Evolutionary conservation across 2,888 invertebrate genomes (phyloP), one percentile per base, ranked within the genome.

Genomic region (Acleris literana): DNA sequence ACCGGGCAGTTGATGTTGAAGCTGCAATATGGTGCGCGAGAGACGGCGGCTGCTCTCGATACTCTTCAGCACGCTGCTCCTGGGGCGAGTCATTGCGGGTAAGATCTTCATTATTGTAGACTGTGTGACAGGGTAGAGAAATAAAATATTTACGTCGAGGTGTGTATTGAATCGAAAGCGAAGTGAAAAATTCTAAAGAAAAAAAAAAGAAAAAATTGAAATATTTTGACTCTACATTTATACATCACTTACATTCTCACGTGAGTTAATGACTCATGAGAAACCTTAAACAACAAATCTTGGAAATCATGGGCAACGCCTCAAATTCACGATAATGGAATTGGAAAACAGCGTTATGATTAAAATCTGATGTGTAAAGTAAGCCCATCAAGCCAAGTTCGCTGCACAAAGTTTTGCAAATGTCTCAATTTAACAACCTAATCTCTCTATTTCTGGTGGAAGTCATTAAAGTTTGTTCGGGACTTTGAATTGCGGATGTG

Each of bases 71-170:
- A 87, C 87, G 55, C 75, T 92, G 71, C 85, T 92, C 62, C 84
- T 92, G 71, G 92, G 92, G 70, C 84, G 91, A 69, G 91, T 88
- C 72, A 86, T 92, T 69, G 88, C 92, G 81, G 92, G 92, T 92
- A 75, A 84, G 85, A 70, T 43, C 17, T 5, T 44, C 5, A 44
- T n/a, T 44, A 44, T n/a, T 17, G 46, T 46, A 46, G 13, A 39
- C 16, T 6, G 7, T 46, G 46, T 17, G 7, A 39, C 39, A 39
- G 13, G 4, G 39, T 2, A 13, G 39, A 13, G 5, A 13, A 39
- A 39, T 39, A 4, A 13, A 13, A 39, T 13, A 39, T 39, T 39
- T 13, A 39, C 13, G 13, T 39, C 39, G 13, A 13, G 11, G 33
- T 3, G 13, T 13, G 11, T 13, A 39, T 39, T 13, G 13, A 39